Base-by-base conservation (phyloP, 2,113 vertebrate species). In the Malurus elegans region DNA sequence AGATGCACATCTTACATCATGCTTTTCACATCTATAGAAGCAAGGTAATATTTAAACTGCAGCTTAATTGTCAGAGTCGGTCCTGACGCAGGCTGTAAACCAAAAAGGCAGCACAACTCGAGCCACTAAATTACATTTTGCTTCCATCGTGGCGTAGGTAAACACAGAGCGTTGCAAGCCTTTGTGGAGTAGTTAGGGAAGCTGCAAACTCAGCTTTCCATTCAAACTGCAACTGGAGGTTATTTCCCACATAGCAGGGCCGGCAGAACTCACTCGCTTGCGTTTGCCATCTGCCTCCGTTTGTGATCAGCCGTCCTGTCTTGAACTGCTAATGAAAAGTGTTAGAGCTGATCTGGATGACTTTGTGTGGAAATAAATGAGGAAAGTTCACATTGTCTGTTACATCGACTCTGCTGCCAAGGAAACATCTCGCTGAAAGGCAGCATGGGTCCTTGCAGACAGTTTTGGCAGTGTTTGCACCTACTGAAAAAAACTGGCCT, bases 221-320 rank as follows among this genome's bases (percentile, higher is more conserved):
- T 75, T 79, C 53, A 51, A 64, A 67, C 24, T 75, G 66, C 61
- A 64, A n/a, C 31, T 79, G 87, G 28, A 87, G 73, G 70, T 91
- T 85, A 64, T 91, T 96, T 90, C 61, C 57, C 61, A 74, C 70
- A 10, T 20, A 79, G 9, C 23, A 71, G 47, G 66, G 73, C 70
- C 80, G 93, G 57, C 7, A 91, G 87, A 91, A 95, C 65, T 82
- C 64, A 31, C 84, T 78, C 31, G 60, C 61, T 78, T 81, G 73
- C 9, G 2, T 87, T 91, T 94, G 57, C 90, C 90, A 88, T 96
- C 95, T 96, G 90, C 78, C 65, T 93, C 32, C 26, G 79, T 83
- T 76, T 81, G 70, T 0, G 1, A 75, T 87, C 84, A 90, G 87
- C 69, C n/a, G 62, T 26, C 38, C 70, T 53, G 13, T 84, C 85